Conservation (phyloP, 2,888 invertebrate genomes). For the Drosophila cyrtoloma region DNA sequence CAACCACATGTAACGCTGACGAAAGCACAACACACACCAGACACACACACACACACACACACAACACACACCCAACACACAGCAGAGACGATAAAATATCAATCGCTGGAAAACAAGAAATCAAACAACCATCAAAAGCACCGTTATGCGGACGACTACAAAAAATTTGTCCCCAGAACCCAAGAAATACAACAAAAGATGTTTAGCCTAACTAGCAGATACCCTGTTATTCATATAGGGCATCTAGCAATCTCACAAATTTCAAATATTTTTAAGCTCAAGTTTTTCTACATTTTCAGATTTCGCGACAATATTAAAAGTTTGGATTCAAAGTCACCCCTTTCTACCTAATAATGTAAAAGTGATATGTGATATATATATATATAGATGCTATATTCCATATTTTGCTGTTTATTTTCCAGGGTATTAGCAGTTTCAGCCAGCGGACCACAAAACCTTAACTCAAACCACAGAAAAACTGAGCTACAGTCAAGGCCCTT, state of each 20-base stretch:
- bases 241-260: not conserved
- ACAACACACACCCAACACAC: constrained; percentile 29
- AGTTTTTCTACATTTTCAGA: not conserved
- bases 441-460: not conserved
- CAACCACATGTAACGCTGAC: constrained; percentile 72
- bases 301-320: not conserved
- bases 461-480: constrained; percentile 11
- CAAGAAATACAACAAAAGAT: not conserved
- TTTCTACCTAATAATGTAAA: too few relatives aligned
- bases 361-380: too few relatives aligned
- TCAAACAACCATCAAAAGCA: constrained; percentile 83
- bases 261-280: not conserved
- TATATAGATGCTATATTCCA: not conserved
- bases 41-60: constrained; percentile 15
- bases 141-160: constrained; percentile 67
- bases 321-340: not conserved
- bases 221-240: constrained; percentile 11
- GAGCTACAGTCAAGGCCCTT: constrained; percentile 36
- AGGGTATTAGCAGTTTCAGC: constrained; percentile 25
- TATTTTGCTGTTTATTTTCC: constrained; percentile 1
- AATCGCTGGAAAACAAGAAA: constrained; percentile 81
- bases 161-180: constrained; percentile 14
- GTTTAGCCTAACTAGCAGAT: constrained; percentile 6
- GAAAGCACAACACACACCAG: constrained; percentile 43
- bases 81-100: constrained; percentile 75